Evolutionary conservation across 2,888 invertebrate species (phyloP), one percentile per base, ranked within the genome.

Genomic region (Willowsia nigromaculata): DNA sequence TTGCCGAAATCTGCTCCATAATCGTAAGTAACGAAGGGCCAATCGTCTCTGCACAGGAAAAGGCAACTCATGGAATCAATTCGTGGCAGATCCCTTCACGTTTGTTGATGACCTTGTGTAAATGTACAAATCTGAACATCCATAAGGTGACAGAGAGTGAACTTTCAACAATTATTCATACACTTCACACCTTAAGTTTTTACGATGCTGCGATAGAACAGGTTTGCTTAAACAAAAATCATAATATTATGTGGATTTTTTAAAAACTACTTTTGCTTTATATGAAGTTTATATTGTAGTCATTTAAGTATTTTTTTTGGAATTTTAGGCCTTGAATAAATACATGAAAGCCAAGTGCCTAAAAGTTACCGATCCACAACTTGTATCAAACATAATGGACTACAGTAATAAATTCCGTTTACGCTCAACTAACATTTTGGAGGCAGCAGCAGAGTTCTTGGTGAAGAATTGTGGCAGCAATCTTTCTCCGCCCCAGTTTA

Each of bases 121-220:
- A 95, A 78, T 96, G 96, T 96, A 93, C 95, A 5, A 94, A 94
- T 89, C 94, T 95, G 22, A 96, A 96, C 92, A 95, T 96, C 78
- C 95, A 96, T 93, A 94, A 94, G 7, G 93, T 96, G 15, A 94
- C 95, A 89, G 96, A 96, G 93, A 95, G 95, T 84, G 94, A 95
- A 74, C 87, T 94, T 37, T 92, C 95, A 15, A 93, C 95, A 74
- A 95, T 92, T 76, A 59, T 92, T 22, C 89, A 90, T 15, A 85
- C 91, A 9, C 90, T 92, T 59, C 18, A 85, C 30, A 56, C 78
- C 1, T 68, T 90, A 15, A 90, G 90, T 50, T 92, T 90, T 83
- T 90, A 85, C 87, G 92, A 92, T 56, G 33, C 71, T 0, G 78
- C 90, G 11, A 87, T 92, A 40, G 90, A 92, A 78, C 91, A 91